phyloP scores from a whole-genome alignment of 2,113 vertebrate species.

The Syngnathus floridae region DNA sequence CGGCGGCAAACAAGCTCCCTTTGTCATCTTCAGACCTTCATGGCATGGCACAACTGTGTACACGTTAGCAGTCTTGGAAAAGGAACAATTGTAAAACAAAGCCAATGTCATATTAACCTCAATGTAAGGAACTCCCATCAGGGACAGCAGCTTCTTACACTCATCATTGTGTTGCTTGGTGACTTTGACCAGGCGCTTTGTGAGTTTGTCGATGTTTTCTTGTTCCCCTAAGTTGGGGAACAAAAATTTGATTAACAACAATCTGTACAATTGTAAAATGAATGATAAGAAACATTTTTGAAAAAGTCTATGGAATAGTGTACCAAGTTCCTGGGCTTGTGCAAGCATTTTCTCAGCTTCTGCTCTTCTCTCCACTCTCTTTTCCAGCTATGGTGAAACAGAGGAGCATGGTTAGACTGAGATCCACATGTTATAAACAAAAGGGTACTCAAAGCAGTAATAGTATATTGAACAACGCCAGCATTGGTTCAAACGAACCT shows the following conservation, averaged over 20 bases:
- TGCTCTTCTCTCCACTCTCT: slow-evolving; percentile 82
- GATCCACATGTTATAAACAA: neutral
- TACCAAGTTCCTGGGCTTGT: slow-evolving; percentile 82
- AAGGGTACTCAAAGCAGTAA: neutral
- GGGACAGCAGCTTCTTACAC: slow-evolving; percentile 82
- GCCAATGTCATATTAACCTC: slow-evolving; percentile 57
- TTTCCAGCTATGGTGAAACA: slow-evolving; percentile 66
- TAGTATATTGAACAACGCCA: neutral
- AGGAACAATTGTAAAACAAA: neutral
- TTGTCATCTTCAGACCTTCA: no score
- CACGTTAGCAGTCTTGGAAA: no score
- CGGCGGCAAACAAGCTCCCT: no score
- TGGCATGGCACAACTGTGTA: no score
- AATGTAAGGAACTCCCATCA: slow-evolving; percentile 93
- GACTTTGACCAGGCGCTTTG: slow-evolving; percentile 91
- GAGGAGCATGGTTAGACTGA: neutral
- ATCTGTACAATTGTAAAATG: no score
- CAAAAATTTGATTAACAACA: no score
- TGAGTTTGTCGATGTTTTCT: slow-evolving; percentile 86
- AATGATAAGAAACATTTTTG: no score
- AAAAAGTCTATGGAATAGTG: neutral
- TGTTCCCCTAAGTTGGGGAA: slow-evolving; percentile 69
- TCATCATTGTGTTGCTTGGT: slow-evolving; percentile 89
- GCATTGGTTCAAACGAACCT: slow-evolving; percentile 65
- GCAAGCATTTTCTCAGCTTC: slow-evolving; percentile 89